phyloP scores from a whole-genome alignment of 2,113 vertebrate species.

The Salvelinus namaycush region DNA sequence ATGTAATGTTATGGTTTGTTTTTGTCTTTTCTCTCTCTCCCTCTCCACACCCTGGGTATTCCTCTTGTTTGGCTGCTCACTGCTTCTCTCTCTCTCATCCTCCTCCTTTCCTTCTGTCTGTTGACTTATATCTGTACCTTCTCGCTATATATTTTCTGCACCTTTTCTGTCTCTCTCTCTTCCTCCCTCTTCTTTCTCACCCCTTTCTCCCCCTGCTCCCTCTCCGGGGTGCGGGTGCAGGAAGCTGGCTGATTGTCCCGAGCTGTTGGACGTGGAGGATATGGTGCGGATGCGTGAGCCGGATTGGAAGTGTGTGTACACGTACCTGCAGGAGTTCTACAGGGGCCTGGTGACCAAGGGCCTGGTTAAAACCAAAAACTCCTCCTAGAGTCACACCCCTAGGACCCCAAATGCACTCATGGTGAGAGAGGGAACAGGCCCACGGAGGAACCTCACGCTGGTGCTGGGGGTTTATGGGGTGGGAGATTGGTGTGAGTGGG shows the following conservation, averaged over 20 bases:
- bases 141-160: background rate
- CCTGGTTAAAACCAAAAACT: slow-evolving; percentile 99
- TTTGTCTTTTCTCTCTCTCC: slow-evolving; percentile 61
- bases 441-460: slow-evolving; percentile 26
- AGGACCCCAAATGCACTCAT: slow-evolving; percentile 57
- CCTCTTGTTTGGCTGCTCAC: slow-evolving; percentile 77
- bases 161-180: too few relatives aligned
- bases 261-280: slow-evolving; percentile 99
- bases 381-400: slow-evolving; percentile 80
- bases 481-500: background rate
- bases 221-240: slow-evolving; percentile 74
- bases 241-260: slow-evolving; percentile 96
- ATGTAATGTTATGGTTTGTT: slow-evolving; percentile 72
- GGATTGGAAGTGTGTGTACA: slow-evolving; percentile 99
- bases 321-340: slow-evolving; percentile 99
- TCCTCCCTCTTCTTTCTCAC: slow-evolving; percentile 5
- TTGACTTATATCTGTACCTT: background rate
- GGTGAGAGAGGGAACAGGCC: slow-evolving; percentile 71
- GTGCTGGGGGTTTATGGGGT: slow-evolving; percentile 21
- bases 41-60: slow-evolving; percentile 43
- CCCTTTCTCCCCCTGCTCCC: slow-evolving; percentile 30
- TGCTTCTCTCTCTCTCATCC: slow-evolving; percentile 51
- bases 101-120: background rate
- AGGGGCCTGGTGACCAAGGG: slow-evolving; percentile 98
- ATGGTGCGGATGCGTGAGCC: slow-evolving; percentile 99